phyloP scores from a whole-genome alignment of 2,797 vertebrate species.

The Coranthus polyacanthus region DNA sequence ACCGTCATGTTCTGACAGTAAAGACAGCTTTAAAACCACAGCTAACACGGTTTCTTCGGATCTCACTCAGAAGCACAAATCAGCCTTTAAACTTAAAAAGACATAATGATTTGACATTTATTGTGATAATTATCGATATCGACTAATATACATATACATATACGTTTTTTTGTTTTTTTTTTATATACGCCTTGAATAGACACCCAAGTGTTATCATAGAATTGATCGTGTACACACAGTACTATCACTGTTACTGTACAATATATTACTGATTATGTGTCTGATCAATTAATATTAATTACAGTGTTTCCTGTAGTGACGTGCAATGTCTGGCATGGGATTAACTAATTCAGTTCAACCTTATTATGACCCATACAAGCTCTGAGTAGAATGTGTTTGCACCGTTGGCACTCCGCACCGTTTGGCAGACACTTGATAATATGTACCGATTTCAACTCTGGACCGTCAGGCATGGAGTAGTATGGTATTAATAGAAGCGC shows the following conservation, averaged over 20 bases:
- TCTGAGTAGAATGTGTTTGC: constrained; percentile 15
- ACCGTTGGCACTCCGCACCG: constrained; percentile 1
- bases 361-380: not conserved
- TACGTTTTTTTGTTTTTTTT: no score
- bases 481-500: constrained; percentile 43
- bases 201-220: no score
- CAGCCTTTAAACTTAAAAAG: no score
- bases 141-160: no score
- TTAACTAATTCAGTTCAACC: not conserved
- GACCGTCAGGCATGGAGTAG: constrained; percentile 24
- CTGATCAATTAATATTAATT: not conserved
- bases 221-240: no score
- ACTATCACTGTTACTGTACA: not conserved
- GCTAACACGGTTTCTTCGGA: no score
- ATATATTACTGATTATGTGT: not conserved
- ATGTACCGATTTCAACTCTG: constrained; percentile 30
- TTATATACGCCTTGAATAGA: no score
- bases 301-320: not conserved
- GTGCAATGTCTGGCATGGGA: not conserved
- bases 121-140: no score
- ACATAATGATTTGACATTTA: no score
- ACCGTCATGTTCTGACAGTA: no score
- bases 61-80: no score
- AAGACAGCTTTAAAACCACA: no score
- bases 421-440: constrained; percentile 29